Base-by-base conservation (phyloP, 1,140 invertebrate genomes). In the Ips typographus region DNA sequence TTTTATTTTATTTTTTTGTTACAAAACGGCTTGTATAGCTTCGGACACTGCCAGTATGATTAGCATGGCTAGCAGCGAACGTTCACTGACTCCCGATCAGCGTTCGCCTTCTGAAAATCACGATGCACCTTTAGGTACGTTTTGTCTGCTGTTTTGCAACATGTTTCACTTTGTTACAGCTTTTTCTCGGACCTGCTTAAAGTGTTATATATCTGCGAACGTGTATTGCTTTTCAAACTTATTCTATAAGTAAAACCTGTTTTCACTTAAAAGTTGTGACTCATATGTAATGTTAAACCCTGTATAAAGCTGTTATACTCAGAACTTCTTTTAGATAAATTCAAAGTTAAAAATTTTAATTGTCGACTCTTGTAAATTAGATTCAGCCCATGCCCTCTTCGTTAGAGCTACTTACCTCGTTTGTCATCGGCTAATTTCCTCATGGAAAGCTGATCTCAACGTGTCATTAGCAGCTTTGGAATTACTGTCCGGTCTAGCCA, bases 401-500 rank as follows among this genome's bases (percentile, higher is more conserved):
- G 92, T 96, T 0, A 86, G 92, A 68, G 93, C 95, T 1, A 95
- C 94, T 1, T 95, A 96, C 77, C 84, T 97, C 71, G 94, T 98
- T 4, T 98, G 94, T 79, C 95, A 96, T 80, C 88, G 94, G 47
- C 83, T 98, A 40, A 97, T 97, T 76, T 95, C 94, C 0, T 95
- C 94, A 0, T 98, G 95, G 96, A 97, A 96, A 82, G 90, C 90
- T 1, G 96, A 98, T 82, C 81, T 98, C n/a, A 96, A 95, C 80
- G 91, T 96, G 7, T 97, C 95, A 0, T 81, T 99, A 49, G 95
- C 96, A 3, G 96, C 95, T 1, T 83, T 98, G 63, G 96, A 98
- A 81, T 85, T 98, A 44, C 81, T 98, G 0, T 90, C 92, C 8
- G 94, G 94, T 36, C 83, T 98, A 8, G 95, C 95, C 37, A 89